These are phyloP conservation scores for Phalacrocorax brasilianus DNA, from an alignment of 2,113 vertebrate species.

Conservation along the genomic window DNA sequence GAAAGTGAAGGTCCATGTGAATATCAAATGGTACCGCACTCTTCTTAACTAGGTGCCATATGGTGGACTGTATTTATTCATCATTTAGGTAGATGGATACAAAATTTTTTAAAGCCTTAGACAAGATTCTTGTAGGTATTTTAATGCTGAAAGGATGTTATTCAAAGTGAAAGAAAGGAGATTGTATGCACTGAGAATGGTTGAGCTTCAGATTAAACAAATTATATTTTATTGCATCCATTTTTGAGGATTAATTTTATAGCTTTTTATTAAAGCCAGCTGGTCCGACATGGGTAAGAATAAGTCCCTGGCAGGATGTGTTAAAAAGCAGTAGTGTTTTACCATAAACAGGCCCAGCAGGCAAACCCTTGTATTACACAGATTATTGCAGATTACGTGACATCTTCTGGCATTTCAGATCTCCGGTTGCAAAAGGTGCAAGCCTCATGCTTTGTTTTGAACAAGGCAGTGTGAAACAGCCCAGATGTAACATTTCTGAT, in stretches of 20 bases:
- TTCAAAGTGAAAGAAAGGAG: neutral
- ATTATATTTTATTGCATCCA: slow-evolving; percentile 15
- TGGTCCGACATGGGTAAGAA: neutral
- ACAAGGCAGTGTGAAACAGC: neutral
- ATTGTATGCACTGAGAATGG: neutral
- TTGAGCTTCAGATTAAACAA: slow-evolving; percentile 2
- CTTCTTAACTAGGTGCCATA: neutral
- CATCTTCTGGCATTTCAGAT: neutral
- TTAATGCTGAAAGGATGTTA: neutral
- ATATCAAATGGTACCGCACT: neutral
- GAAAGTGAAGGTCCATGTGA: neutral
- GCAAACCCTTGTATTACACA: neutral
- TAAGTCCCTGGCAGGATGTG: neutral
- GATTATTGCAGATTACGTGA: neutral
- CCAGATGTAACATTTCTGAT: neutral
- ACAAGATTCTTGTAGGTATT: neutral
- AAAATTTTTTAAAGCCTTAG: neutral
- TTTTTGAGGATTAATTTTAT: slow-evolving; percentile 37
- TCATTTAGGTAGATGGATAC: neutral
- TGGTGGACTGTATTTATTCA: neutral
- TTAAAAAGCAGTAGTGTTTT: neutral
- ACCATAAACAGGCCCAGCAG: slow-evolving; percentile 9
- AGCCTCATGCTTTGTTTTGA: neutral
- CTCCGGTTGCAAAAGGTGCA: neutral
- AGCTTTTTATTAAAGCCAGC: slow-evolving; percentile 42